phyloP scores from a whole-genome alignment of 2,113 vertebrate genomes.

The Clarias macrocephalus region DNA sequence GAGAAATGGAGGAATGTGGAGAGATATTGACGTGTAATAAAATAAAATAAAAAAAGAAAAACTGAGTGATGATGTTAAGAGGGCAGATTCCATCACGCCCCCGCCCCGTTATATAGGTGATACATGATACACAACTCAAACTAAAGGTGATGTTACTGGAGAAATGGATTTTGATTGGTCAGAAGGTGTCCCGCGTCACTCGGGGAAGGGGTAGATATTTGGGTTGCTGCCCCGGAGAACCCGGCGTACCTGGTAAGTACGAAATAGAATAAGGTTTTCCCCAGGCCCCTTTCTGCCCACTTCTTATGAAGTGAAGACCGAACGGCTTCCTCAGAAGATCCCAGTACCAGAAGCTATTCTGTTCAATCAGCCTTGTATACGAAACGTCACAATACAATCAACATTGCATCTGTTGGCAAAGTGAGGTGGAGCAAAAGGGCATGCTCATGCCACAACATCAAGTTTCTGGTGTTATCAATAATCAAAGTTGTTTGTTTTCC shows the following conservation, averaged over 20 bases:
- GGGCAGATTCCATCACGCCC: not conserved
- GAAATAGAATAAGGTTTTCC: not conserved
- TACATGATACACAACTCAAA: not conserved
- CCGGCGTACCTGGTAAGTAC: not conserved
- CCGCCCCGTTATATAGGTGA: not conserved
- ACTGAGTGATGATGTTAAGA: not conserved
- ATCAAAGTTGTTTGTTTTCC: too few species aligned
- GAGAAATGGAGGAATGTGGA: slow-evolving; percentile 34
- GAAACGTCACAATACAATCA: too few species aligned
- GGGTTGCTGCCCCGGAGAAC: not conserved
- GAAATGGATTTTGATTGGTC: not conserved
- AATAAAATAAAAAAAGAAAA: not conserved
- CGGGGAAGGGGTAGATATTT: not conserved
- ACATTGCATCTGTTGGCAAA: too few species aligned
- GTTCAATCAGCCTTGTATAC: not conserved
- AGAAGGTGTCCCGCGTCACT: not conserved
- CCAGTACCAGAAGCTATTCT: not conserved
- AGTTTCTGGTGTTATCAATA: too few species aligned
- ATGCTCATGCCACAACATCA: too few species aligned
- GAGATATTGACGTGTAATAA: slow-evolving; percentile 26
- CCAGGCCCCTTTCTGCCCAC: not conserved
- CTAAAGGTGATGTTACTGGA: not conserved
- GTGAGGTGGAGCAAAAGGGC: too few species aligned
- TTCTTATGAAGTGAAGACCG: too few species aligned
- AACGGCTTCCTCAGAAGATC: too few species aligned